A percentile compares a stretch with the other conserved stretches of the same genome.
Evolutionary conservation across 2,888 invertebrate species (phyloP).

Genomic region (Oscheius sp.): DNA sequence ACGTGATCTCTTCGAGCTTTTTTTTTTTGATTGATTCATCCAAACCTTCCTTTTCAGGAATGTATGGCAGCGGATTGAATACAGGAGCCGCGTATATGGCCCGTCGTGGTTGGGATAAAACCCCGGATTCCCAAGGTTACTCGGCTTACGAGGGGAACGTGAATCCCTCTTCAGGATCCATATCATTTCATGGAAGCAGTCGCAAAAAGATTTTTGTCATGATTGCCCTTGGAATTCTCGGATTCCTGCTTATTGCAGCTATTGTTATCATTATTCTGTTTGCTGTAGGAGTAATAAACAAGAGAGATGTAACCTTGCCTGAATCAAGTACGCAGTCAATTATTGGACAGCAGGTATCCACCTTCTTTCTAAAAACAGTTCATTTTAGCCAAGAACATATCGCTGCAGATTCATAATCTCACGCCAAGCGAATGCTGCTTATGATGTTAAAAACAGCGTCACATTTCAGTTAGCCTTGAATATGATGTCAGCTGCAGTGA

Average conservation of each 20-base stretch:
- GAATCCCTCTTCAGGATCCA: not conserved
- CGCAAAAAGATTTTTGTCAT: conserved; percentile 41
- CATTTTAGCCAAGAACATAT: conserved; percentile 2
- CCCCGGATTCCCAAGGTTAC: conserved; percentile 7
- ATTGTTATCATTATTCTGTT: conserved; percentile 55
- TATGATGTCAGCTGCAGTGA: conserved; percentile 41
- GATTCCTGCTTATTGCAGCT: conserved; percentile 49
- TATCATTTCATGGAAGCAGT: conserved; percentile 25
- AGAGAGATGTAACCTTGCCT: too few relatives aligned
- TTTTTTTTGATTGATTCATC: too few relatives aligned
- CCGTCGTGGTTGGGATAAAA: conserved; percentile 42
- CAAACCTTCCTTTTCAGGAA: conserved; percentile 8
- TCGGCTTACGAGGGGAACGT: too few relatives aligned
- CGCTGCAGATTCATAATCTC: conserved; percentile 37
- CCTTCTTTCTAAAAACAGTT: not conserved
- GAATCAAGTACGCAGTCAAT: too few relatives aligned
- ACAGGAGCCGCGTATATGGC: conserved; percentile 44
- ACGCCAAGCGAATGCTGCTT: conserved; percentile 40
- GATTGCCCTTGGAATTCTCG: conserved; percentile 34
- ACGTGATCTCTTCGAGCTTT: too few relatives aligned
- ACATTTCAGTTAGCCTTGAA: conserved; percentile 34
- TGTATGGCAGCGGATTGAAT: conserved; percentile 13
- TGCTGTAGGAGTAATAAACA: conserved; percentile 47
- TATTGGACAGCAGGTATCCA: too few relatives aligned
- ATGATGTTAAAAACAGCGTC: conserved; percentile 35